Conservation (phyloP, 2,888 invertebrate species). For the Parnassius apollo region DNA sequence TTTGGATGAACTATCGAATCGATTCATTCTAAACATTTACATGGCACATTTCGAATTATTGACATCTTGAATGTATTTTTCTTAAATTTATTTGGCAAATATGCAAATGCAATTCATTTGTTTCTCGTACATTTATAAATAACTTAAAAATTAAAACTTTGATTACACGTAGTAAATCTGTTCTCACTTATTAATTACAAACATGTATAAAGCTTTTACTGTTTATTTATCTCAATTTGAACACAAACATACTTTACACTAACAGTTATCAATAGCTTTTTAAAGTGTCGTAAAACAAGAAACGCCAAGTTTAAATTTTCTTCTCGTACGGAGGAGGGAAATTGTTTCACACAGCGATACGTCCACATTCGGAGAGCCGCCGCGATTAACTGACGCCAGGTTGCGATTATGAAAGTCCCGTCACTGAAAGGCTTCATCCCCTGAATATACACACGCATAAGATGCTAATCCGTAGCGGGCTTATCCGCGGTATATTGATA, state of each 20-base stretch:
- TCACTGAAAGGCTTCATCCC: constrained; percentile 13
- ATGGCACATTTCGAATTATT: neutral
- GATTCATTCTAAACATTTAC: constrained; percentile 61
- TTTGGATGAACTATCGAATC: constrained; percentile 56
- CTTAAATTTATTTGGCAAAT: too few species aligned
- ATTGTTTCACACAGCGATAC: neutral
- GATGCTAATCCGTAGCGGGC: constrained; percentile 1
- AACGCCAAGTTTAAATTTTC: neutral
- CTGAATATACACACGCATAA: constrained; percentile 6
- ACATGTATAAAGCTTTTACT: too few species aligned
- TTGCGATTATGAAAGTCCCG: neutral
- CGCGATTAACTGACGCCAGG: constrained; percentile 22
- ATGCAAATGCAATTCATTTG: too few species aligned
- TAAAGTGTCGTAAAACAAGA: too few species aligned
- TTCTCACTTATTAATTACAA: too few species aligned
- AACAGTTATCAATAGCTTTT: too few species aligned
- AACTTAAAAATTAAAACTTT: too few species aligned
- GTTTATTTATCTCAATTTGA: too few species aligned
- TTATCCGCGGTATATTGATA: constrained; percentile 1
- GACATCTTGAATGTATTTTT: neutral
- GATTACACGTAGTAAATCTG: too few species aligned
- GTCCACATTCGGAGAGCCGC: neutral
- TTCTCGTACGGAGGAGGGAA: constrained; percentile 1
- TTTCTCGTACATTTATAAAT: too few species aligned
- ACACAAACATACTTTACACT: too few species aligned